Evolutionary conservation across 2,888 invertebrate genomes (phyloP).

Genomic region (Alloscopus bannaensis): DNA sequence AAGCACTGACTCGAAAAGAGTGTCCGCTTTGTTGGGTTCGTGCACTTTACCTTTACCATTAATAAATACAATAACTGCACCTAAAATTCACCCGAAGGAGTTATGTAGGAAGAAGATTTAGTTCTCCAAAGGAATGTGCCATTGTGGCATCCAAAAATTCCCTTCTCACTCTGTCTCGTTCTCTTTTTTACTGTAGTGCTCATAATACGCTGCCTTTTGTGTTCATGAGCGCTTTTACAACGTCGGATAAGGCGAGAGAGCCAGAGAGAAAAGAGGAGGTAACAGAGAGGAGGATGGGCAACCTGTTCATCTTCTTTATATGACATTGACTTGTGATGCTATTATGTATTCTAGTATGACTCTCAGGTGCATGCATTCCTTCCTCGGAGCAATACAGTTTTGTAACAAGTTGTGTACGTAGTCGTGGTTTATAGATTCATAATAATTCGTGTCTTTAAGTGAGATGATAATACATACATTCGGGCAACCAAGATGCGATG

Average conservation of each 20-base stretch:
- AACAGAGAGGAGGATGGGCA: slow-evolving; percentile 47
- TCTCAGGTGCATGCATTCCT: slow-evolving; percentile 42
- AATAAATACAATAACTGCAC: slow-evolving; percentile 37
- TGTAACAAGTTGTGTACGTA: slow-evolving; percentile 40
- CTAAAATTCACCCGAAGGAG: slow-evolving; percentile 44
- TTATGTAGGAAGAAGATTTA: slow-evolving; percentile 42
- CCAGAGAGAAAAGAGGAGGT: slow-evolving; percentile 22
- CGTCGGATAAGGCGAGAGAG: slow-evolving; percentile 12
- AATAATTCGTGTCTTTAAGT: slow-evolving; percentile 17
- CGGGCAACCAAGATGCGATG: background rate
- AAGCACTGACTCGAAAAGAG: too few species aligned
- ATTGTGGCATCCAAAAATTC: slow-evolving; percentile 50
- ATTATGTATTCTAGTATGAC: slow-evolving; percentile 32
- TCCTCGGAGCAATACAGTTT: slow-evolving; percentile 50
- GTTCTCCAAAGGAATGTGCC: slow-evolving; percentile 58
- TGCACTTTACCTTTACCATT: slow-evolving; percentile 43
- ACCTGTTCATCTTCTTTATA: slow-evolving; percentile 49
- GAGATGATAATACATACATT: slow-evolving; percentile 2
- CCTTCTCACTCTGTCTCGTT: slow-evolving; percentile 10
- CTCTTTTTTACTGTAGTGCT: slow-evolving; percentile 14
- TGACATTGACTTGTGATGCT: slow-evolving; percentile 53
- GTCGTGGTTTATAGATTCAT: slow-evolving; percentile 27
- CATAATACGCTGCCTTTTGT: background rate
- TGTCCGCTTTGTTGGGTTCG: slow-evolving; percentile 27
- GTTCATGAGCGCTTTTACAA: slow-evolving; percentile 3